Percentiles rank a stretch among this genome's conserved stretches.
Evolutionary conservation across 1,140 invertebrate species (phyloP).

Genomic region (Vanessa tameamea): DNA sequence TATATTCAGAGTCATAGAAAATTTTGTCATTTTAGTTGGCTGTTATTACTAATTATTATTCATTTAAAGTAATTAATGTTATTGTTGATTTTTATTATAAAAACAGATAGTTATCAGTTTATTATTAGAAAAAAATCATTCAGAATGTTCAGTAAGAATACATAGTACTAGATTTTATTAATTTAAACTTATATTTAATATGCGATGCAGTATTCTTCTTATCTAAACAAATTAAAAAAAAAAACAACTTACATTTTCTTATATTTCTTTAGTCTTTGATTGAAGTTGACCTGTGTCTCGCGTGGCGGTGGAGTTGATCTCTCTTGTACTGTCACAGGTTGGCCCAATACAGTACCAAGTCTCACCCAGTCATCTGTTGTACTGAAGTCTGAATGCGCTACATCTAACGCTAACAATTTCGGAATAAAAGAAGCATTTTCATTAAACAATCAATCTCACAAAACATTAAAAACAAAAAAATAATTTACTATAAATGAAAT

Average conservation of each 20-base stretch:
- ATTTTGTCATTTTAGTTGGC: too few relatives aligned
- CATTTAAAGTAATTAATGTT: too few relatives aligned
- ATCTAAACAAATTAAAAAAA: background rate
- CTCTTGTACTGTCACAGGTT: slow-evolving; percentile 54
- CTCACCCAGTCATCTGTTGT: slow-evolving; percentile 71
- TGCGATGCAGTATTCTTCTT: background rate
- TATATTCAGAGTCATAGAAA: too few relatives aligned
- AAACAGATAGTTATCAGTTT: too few relatives aligned
- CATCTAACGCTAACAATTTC: slow-evolving; percentile 54
- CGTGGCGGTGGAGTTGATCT: slow-evolving; percentile 49
- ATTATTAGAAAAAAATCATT: too few relatives aligned
- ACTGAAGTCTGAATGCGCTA: slow-evolving; percentile 69
- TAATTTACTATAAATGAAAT: too few relatives aligned
- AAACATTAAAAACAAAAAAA: too few relatives aligned
- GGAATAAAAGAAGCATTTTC: background rate
- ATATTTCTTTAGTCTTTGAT: slow-evolving; percentile 67
- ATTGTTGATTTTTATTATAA: too few relatives aligned
- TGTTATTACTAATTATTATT: too few relatives aligned
- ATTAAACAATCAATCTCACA: background rate
- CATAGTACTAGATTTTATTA: too few relatives aligned
- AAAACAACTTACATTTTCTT: slow-evolving; percentile 64
- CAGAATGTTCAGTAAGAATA: too few relatives aligned
- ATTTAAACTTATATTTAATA: too few relatives aligned
- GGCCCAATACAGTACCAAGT: slow-evolving; percentile 57
- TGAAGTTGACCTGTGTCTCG: slow-evolving; percentile 52